phyloP scores from a whole-genome alignment of 2,888 invertebrate species.

The Syritta pipiens region DNA sequence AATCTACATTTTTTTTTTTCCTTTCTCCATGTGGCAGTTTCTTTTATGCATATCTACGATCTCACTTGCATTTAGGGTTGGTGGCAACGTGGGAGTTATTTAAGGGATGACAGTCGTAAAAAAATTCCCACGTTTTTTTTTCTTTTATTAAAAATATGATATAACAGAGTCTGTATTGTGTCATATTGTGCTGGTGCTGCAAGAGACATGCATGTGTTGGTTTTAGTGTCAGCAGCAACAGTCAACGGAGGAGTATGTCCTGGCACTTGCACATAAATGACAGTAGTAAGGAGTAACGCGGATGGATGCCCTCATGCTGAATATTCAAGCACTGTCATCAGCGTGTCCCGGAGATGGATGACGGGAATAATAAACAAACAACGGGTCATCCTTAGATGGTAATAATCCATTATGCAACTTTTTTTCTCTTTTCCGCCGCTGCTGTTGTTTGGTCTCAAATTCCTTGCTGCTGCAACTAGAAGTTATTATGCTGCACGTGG shows the following conservation, averaged over 20 bases:
- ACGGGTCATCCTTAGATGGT: constrained; percentile 63
- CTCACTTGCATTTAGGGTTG: neutral
- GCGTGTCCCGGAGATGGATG: constrained; percentile 54
- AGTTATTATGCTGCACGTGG: neutral
- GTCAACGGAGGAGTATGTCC: constrained; percentile 34
- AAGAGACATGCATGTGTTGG: constrained; percentile 28
- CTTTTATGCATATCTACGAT: too few species aligned
- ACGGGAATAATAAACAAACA: constrained; percentile 51
- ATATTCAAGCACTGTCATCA: constrained; percentile 64
- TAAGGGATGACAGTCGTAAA: constrained; percentile 52
- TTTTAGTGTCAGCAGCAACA: constrained; percentile 50
- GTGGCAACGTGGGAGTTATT: constrained; percentile 34
- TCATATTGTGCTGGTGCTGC: constrained; percentile 18
- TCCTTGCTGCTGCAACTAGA: neutral
- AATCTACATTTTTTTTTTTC: constrained; percentile 20
- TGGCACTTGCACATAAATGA: constrained; percentile 29
- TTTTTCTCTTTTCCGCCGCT: constrained; percentile 27
- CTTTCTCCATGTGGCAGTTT: neutral
- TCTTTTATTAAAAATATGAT: constrained; percentile 45
- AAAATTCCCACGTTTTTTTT: too few species aligned
- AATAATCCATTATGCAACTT: constrained; percentile 63
- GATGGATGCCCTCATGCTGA: constrained; percentile 35
- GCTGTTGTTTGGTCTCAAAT: neutral
- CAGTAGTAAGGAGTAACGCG: constrained; percentile 13
- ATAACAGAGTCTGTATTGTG: constrained; percentile 31